Evolutionary conservation across 2,888 invertebrate species (phyloP).

Genomic region (Tachina fera): DNA sequence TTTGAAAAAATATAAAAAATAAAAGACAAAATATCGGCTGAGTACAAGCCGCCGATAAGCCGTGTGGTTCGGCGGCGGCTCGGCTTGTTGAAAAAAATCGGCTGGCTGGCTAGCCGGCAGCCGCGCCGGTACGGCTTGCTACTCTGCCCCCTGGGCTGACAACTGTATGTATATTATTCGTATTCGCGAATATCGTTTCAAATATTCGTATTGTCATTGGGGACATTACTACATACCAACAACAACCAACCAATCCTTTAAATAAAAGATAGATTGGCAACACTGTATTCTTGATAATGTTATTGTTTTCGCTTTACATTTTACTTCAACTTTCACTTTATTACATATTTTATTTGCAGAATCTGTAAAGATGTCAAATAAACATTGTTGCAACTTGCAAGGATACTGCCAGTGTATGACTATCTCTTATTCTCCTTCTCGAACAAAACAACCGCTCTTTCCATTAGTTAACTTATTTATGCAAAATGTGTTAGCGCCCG

Average conservation of each 20-base stretch:
- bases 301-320: constrained; percentile 46
- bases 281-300: neutral
- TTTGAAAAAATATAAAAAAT: too few relatives aligned
- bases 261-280: neutral
- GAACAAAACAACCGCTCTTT: neutral
- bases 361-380: constrained; percentile 68
- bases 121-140: too few relatives aligned
- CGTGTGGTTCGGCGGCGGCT: too few relatives aligned
- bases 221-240: too few relatives aligned
- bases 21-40: too few relatives aligned
- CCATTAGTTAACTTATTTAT: constrained; percentile 8
- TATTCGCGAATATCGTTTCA: too few relatives aligned
- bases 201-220: too few relatives aligned
- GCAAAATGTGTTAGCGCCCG: neutral
- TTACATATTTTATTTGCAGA: constrained; percentile 62
- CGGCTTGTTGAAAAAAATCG: too few relatives aligned
- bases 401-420: constrained; percentile 13
- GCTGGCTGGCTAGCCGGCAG: too few relatives aligned
- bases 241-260: neutral
- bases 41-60: too few relatives aligned
- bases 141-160: too few relatives aligned
- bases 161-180: too few relatives aligned
- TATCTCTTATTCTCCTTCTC: constrained; percentile 19
- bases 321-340: constrained; percentile 69
- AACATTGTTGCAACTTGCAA: constrained; percentile 71